Percentiles rank a stretch among this genome's conserved stretches.
These are phyloP conservation scores for Mesoclemmys tuberculata DNA, from an alignment of 2,113 vertebrate genomes.

Conservation along the genomic window DNA sequence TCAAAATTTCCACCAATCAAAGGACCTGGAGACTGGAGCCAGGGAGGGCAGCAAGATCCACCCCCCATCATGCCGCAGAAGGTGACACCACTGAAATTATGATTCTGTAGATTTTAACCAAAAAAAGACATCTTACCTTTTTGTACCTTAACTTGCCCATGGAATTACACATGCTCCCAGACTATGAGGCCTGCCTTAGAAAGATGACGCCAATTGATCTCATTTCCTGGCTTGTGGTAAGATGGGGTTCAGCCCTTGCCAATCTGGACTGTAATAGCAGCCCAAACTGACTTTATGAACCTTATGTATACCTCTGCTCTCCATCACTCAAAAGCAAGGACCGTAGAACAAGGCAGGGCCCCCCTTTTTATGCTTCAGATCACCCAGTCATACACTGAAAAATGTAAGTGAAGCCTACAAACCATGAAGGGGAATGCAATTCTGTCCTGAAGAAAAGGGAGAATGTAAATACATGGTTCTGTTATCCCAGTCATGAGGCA, in stretches of 20 bases:
- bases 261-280: neutral
- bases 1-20: neutral
- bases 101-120: neutral
- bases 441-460: constrained; percentile 88
- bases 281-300: neutral
- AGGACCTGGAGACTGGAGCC: neutral
- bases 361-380: neutral
- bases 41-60: neutral
- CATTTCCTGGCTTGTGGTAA: neutral
- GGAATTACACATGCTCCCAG: neutral
- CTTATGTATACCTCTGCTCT: neutral
- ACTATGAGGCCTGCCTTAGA: neutral
- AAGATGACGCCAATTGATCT: neutral
- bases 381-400: neutral
- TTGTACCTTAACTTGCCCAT: neutral
- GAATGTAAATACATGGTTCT: constrained; percentile 84
- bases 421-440: constrained; percentile 92
- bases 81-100: neutral
- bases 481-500: constrained; percentile 87
- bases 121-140: neutral
- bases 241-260: too few relatives aligned
- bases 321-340: neutral
- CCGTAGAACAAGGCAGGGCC: neutral
- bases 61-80: neutral
- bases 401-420: constrained; percentile 49